Evolutionary conservation across 2,888 invertebrate genomes (phyloP).

Genomic region (Xestia xanthographa): DNA sequence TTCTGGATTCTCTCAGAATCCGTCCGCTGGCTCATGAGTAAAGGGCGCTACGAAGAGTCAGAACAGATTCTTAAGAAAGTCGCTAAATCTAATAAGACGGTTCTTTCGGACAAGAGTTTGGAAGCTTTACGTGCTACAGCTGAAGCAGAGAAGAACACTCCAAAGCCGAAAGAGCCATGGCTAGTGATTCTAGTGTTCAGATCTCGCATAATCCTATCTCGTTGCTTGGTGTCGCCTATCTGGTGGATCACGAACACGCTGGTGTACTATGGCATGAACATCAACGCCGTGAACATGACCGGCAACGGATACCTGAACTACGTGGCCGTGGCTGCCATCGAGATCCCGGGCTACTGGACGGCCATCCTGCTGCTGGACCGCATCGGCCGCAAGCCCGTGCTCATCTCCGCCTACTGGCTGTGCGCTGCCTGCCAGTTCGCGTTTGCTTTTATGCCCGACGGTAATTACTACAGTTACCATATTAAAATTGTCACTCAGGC

Average conservation of each 20-base stretch:
- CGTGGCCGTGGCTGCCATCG: slow-evolving; percentile 91
- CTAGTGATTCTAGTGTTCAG: slow-evolving; percentile 78
- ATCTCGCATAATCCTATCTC: slow-evolving; percentile 76
- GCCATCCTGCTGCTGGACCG: slow-evolving; percentile 92
- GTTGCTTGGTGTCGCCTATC: slow-evolving; percentile 86
- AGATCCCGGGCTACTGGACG: slow-evolving; percentile 93
- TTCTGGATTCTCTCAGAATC: slow-evolving; percentile 94
- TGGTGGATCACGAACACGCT: slow-evolving; percentile 93
- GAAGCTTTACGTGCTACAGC: slow-evolving; percentile 81
- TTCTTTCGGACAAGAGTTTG: slow-evolving; percentile 90
- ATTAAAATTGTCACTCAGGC: not conserved
- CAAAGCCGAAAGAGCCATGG: slow-evolving; percentile 81
- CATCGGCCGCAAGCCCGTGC: slow-evolving; percentile 91
- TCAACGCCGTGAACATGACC: slow-evolving; percentile 92
- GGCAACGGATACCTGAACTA: slow-evolving; percentile 93
- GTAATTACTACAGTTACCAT: slow-evolving; percentile 74
- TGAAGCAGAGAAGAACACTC: slow-evolving; percentile 77
- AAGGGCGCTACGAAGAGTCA: slow-evolving; percentile 92
- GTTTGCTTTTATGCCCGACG: slow-evolving; percentile 91
- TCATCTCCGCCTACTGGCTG: slow-evolving; percentile 91
- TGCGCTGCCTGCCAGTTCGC: slow-evolving; percentile 91
- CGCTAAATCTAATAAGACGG: slow-evolving; percentile 91
- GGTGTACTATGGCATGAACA: slow-evolving; percentile 93
- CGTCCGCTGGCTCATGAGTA: slow-evolving; percentile 94
- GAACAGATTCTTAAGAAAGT: slow-evolving; percentile 91